A percentile compares a stretch with the other conserved stretches of the same genome.
These are phyloP conservation scores for Empis stercorea DNA, from an alignment of 2,888 invertebrate species.

Conservation along the genomic window DNA sequence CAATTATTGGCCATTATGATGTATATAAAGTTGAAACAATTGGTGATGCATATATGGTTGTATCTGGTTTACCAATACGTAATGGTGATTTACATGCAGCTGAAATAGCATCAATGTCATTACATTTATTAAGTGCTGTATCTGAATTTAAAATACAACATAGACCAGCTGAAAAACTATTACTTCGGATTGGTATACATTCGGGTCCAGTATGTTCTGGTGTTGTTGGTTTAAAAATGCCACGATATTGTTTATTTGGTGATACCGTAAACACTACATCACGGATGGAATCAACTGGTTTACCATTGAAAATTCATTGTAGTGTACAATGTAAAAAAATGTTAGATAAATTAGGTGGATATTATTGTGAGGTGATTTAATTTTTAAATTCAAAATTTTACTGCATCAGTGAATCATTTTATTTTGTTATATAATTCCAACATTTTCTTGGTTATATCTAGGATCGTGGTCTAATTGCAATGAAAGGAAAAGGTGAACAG, in stretches of 20 bases:
- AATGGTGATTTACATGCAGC: slow-evolving; percentile 84
- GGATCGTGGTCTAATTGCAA: slow-evolving; percentile 62
- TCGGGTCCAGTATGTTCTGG: slow-evolving; percentile 87
- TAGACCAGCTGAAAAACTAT: slow-evolving; percentile 67
- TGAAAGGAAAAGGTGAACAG: slow-evolving; percentile 77
- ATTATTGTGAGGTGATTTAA: slow-evolving; percentile 37
- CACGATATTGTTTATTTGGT: slow-evolving; percentile 82
- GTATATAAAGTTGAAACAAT: slow-evolving; percentile 91
- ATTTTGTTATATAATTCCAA: neutral
- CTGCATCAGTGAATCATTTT: no score
- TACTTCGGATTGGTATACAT: slow-evolving; percentile 82
- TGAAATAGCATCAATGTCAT: slow-evolving; percentile 87
- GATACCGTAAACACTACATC: slow-evolving; percentile 88
- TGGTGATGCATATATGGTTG: slow-evolving; percentile 88
- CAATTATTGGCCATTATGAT: slow-evolving; percentile 83
- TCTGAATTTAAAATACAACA: slow-evolving; percentile 80
- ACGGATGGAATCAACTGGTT: slow-evolving; percentile 74
- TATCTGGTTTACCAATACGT: slow-evolving; percentile 76
- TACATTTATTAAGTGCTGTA: slow-evolving; percentile 71
- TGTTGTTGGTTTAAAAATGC: slow-evolving; percentile 88
- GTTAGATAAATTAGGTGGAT: slow-evolving; percentile 60
- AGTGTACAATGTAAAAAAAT: slow-evolving; percentile 58
- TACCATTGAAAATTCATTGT: slow-evolving; percentile 74
- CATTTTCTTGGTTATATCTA: slow-evolving; percentile 33
- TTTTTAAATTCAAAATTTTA: neutral